phyloP scores from a whole-genome alignment of 1,140 invertebrate species.

The Melitaea cinxia region DNA sequence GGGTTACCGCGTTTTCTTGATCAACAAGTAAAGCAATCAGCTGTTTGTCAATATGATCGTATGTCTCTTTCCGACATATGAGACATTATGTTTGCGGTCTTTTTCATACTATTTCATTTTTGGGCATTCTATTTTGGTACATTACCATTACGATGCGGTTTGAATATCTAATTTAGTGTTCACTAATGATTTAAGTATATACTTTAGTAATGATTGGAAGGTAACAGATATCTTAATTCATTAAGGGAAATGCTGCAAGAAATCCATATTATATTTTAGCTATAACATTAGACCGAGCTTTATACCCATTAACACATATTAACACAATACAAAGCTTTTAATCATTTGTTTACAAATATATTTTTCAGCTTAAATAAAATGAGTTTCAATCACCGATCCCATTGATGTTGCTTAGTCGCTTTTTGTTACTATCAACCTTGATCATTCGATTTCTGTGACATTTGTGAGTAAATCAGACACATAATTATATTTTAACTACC shows the following conservation, averaged over 20 bases:
- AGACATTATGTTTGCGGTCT: slow-evolving; percentile 52
- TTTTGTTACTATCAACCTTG: not conserved
- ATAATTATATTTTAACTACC: not conserved
- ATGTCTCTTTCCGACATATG: slow-evolving; percentile 57
- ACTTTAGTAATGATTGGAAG: slow-evolving; percentile 61
- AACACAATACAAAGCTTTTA: slow-evolving; percentile 4
- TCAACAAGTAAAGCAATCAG: slow-evolving; percentile 56
- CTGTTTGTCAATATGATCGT: slow-evolving; percentile 75
- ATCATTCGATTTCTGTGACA: not conserved
- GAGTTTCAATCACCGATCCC: not conserved
- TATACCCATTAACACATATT: not conserved
- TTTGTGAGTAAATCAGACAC: slow-evolving; percentile 4
- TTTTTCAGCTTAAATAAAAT: slow-evolving; percentile 9
- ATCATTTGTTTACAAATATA: slow-evolving; percentile 13
- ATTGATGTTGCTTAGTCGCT: not conserved
- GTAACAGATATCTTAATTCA: slow-evolving; percentile 48
- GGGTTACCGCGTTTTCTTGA: slow-evolving; percentile 9
- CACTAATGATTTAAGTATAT: slow-evolving; percentile 60
- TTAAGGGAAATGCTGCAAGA: not conserved
- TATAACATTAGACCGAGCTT: not conserved
- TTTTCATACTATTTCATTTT: slow-evolving; percentile 74
- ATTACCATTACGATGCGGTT: slow-evolving; percentile 78
- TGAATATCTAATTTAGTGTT: slow-evolving; percentile 76
- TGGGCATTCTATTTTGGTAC: slow-evolving; percentile 81
- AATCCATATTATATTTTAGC: not conserved